Conservation (phyloP, 2,888 invertebrate genomes). For the Ametastegia equiseti region DNA sequence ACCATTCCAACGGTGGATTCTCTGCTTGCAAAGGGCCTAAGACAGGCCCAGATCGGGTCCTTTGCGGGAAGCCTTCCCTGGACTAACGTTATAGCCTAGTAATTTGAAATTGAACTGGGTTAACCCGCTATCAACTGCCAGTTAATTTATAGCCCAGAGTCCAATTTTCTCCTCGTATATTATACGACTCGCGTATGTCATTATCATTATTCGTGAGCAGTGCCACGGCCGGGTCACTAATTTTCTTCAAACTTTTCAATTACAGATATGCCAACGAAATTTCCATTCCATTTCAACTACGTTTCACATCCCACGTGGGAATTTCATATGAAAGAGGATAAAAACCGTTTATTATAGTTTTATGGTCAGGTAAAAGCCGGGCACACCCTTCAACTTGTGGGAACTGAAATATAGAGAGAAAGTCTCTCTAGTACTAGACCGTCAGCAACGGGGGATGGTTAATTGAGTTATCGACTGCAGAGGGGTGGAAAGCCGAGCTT, state of each 20-base stretch:
- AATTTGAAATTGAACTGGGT: conserved; percentile 36
- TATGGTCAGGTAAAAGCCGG: no score
- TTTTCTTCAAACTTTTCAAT: no score
- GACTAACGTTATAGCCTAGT: conserved; percentile 15
- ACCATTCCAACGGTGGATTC: conserved; percentile 10
- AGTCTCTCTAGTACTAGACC: background rate
- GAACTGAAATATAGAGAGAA: background rate
- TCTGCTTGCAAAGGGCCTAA: background rate
- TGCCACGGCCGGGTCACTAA: no score
- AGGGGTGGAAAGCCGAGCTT: background rate
- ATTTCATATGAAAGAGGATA: no score
- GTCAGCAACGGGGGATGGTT: background rate
- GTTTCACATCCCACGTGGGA: no score
- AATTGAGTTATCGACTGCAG: conserved; percentile 42
- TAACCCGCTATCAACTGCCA: conserved; percentile 22
- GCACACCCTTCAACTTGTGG: background rate
- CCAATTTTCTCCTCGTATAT: background rate
- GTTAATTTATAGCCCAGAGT: conserved; percentile 6
- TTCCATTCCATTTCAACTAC: no score
- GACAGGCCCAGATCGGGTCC: conserved; percentile 19
- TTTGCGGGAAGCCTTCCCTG: background rate
- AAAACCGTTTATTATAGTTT: no score
- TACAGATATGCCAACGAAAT: no score
- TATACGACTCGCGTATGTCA: background rate
- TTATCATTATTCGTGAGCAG: no score